Base-by-base conservation (phyloP, 2,113 vertebrate species). In the Podarcis muralis region DNA sequence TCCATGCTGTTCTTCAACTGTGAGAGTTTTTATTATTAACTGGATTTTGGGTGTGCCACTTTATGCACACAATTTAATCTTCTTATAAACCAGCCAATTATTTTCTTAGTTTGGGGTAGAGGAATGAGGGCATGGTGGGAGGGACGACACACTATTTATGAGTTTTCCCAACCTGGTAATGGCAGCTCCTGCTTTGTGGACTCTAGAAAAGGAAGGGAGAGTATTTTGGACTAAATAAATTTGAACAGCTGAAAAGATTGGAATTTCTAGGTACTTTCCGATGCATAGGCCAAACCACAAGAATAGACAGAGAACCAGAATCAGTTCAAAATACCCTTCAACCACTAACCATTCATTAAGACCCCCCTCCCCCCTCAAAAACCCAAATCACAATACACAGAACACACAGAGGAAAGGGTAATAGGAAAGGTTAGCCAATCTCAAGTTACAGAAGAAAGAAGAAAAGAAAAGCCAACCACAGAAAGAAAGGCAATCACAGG, bases 401-500 rank as follows among this genome's bases (percentile, higher is more conserved):
- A 83, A 87, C 74, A 87, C 62, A 91, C 3, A 48, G 90, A 89
- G 93, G 90, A 85, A 91, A 66, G 35, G 0, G 89, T 92, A 90
- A 92, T 2, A 32, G 65, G 91, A 93, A 90, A 90, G 86, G 86
- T 93, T 90, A 96, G 96, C 96, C 30, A 93, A 94, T 94, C 94
- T 93, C 88, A 93, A 93, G 81, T 89, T 3, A 94, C 86, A 85
- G 95, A 82, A 94, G 94, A 87, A 95, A 94, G 89, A 87, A 94
- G 90, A 71, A 84, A 87, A 93, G 82, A 94, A 93, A 93, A 96
- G 92, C 32, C 89, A 91, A 96, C 87, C 90, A 95, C 92, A 92
- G 91, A 92, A 91, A 86, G 94, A 94, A 93, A 95, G 91, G 30
- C 89, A 92, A 96, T 86, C 90, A 95, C 92, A 91, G 91, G 91